Evolutionary conservation across 2,888 invertebrate genomes (phyloP).

Genomic region (Cremastinae sp.): DNA sequence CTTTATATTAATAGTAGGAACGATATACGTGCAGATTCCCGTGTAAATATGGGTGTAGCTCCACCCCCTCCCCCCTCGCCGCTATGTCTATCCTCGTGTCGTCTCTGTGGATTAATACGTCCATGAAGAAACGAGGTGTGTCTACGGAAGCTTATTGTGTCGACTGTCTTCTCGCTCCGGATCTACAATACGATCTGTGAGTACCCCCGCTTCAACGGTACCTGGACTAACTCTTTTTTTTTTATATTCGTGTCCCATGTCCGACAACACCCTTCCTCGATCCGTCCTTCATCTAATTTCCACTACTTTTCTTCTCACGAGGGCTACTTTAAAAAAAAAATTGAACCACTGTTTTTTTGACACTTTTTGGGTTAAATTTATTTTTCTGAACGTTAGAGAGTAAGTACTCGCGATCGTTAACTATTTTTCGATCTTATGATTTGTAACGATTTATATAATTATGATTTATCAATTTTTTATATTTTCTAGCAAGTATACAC

Average conservation of each 20-base stretch:
- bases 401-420: too few species aligned
- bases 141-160: slow-evolving; percentile 54
- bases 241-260: neutral
- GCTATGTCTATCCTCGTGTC: slow-evolving; percentile 3
- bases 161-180: slow-evolving; percentile 51
- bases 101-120: slow-evolving; percentile 27
- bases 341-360: too few species aligned
- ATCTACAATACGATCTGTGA: slow-evolving; percentile 47
- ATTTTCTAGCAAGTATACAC: too few species aligned
- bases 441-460: too few species aligned
- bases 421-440: too few species aligned
- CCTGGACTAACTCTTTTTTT: neutral
- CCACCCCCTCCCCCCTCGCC: neutral
- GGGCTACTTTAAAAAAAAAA: too few species aligned
- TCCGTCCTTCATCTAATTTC: too few species aligned
- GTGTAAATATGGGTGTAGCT: neutral
- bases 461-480: too few species aligned
- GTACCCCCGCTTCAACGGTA: neutral
- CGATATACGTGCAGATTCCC: slow-evolving; percentile 9
- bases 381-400: too few species aligned
- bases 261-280: too few species aligned
- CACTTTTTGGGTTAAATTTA: too few species aligned
- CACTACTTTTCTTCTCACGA: too few species aligned
- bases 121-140: slow-evolving; percentile 42
- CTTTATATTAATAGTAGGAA: neutral